phyloP scores from a whole-genome alignment of 2,797 vertebrate species.

The Anguilla pacifica region DNA sequence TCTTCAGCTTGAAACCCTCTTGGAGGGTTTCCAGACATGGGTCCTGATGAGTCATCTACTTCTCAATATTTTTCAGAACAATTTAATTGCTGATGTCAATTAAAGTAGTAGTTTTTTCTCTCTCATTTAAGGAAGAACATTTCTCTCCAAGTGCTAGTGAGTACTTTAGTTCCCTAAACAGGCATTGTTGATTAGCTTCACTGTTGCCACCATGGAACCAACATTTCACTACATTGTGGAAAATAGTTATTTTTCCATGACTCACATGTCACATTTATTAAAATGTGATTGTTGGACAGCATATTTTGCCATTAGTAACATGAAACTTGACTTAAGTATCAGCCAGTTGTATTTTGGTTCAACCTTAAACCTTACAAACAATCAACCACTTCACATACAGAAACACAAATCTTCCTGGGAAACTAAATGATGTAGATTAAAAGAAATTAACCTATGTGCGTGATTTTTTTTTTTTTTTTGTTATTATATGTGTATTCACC shows the following conservation, averaged over 20 bases:
- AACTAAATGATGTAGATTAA: not conserved
- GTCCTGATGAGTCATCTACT: not conserved
- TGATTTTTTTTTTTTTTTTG: not conserved
- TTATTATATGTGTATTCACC: not conserved
- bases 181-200: not conserved
- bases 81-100: not conserved
- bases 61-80: not conserved
- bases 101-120: not conserved
- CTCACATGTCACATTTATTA: not conserved
- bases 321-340: not conserved
- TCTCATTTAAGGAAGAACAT: not conserved
- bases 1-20: not conserved
- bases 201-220: not conserved
- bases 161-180: not conserved
- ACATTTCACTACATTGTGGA: not conserved
- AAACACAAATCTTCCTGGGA: not conserved
- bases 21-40: not conserved
- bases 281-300: not conserved
- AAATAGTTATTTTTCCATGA: not conserved
- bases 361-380: not conserved
- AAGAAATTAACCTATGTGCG: not conserved
- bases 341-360: not conserved
- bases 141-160: not conserved
- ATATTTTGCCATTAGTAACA: not conserved
- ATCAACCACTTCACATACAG: not conserved